Evolutionary conservation across 2,113 vertebrate species (phyloP).

Genomic region (Pipa parva): DNA sequence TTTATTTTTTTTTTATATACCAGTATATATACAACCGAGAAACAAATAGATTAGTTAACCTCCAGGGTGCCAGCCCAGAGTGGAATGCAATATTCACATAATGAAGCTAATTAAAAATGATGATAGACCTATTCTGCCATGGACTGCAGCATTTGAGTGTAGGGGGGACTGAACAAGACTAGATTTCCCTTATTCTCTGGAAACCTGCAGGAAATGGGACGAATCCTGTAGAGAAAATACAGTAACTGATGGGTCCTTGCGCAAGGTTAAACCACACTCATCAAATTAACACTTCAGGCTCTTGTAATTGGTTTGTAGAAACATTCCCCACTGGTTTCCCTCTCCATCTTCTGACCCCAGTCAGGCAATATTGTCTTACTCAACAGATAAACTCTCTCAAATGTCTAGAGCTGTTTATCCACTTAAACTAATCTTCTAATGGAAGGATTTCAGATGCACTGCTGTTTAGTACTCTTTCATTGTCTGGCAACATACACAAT

Average conservation of each 20-base stretch:
- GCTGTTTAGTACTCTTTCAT: neutral
- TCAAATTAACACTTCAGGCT: slow-evolving; percentile 30
- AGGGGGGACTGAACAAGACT: too few relatives aligned
- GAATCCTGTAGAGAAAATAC: neutral
- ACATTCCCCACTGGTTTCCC: slow-evolving; percentile 17
- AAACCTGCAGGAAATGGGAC: slow-evolving; percentile 9
- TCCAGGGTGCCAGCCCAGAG: neutral
- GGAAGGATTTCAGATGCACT: slow-evolving; percentile 10
- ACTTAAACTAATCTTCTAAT: slow-evolving; percentile 34
- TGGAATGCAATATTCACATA: neutral
- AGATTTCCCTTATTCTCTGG: neutral
- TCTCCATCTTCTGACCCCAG: slow-evolving; percentile 16
- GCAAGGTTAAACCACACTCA: slow-evolving; percentile 25
- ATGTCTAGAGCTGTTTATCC: slow-evolving; percentile 4
- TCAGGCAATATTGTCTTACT: slow-evolving; percentile 9
- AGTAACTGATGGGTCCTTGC: slow-evolving; percentile 9
- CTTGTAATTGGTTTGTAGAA: slow-evolving; percentile 14
- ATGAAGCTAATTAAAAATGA: too few relatives aligned
- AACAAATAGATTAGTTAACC: neutral
- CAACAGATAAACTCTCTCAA: neutral
- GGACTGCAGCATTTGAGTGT: too few relatives aligned
- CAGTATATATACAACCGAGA: too few relatives aligned
- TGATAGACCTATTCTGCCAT: too few relatives aligned
- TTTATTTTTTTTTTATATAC: neutral
- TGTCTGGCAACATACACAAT: neutral